Base-by-base conservation (phyloP, 1,140 invertebrate genomes). In the Cydia splendana region DNA sequence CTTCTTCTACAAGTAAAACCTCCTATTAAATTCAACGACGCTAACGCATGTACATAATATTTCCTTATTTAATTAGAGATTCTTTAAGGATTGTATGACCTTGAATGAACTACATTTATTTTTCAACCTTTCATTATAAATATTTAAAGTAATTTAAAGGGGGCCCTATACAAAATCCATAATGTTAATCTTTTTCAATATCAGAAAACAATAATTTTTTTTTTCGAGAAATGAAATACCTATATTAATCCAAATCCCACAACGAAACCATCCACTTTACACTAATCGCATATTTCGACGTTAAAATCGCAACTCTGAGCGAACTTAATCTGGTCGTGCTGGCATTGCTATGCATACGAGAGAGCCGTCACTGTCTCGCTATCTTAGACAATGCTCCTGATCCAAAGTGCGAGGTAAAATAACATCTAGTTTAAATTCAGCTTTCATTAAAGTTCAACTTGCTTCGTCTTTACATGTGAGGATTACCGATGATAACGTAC, bases 331-430 rank as follows among this genome's bases (percentile, higher is more conserved):
- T 71, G 4, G 0, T 30, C 2, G 15, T 9, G 38, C 34, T 42
- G 38, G 67, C 34, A 71, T 71, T 45, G 67, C 67, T 71, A 71
- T 71, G 67, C 67, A 71, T 71, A 71, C 45, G 67, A 71, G 45
- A 69, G 65, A 34, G 65, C 20, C 12, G 65, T 71, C 67, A 45
- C 42, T 71, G 67, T 71, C 67, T 42, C 34, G 65, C 2, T 10
- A 71, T 71, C 67, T 71, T 71, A 71, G 67, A 71, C 67, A 71
- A 38, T 18, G n/a, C 34, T 71, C 67, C n/a, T 71, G 12, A 71
- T 71, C 2, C 67, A 18, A 69, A 69, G 34, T 42, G 24, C 30
- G 67, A 38, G 67, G 30, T 45, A 38, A 42, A 71, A 71, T 71
- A 71, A 71, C 30, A 38, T 38, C 15, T 34, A 38, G n/a, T 71